Evolutionary conservation across 2,797 vertebrate genomes (phyloP), one percentile per base, ranked within the genome.

Genomic region (Hafferia zeledoni): DNA sequence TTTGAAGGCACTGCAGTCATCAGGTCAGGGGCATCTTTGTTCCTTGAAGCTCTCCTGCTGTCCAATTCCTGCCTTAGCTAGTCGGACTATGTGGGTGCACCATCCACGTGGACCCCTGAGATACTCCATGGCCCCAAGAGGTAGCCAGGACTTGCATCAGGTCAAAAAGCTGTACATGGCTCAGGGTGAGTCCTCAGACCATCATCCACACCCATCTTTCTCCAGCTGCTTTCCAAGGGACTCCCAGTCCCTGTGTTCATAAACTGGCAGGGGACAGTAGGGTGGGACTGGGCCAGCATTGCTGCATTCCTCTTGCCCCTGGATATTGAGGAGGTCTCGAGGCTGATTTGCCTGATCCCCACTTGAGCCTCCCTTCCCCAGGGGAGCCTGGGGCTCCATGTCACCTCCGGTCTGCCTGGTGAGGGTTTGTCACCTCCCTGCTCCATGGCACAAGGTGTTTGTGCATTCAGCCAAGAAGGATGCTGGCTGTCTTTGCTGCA

Each of bases 371-470:
- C 50, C 31, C 27, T 74, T 33, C 64, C 35, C 20, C 23, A 50
- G 13, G 7, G 31, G 3, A 3, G 5, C 57, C 59, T 11, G 50
- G 11, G 59, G 41, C 55, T 22, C 60, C 0, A 0, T 1, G 24
- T 55, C 30, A 4, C 13, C 77, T 41, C 60, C 1, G 0, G 5
- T 30, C 56, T 50, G 23, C 57, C 47, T 4, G 2, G 56, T 1
- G 0, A 19, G 50, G 12, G 7, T 56, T 87, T 57, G 59, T 56
- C 69, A 59, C 59, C 76, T 70, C 56, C 9, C 33, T 41, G 71
- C 59, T 65, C 46, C 8, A 0, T 6, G 78, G 81, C 75, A 50
- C 31, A 5, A 6, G 0, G 17, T 3, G 0, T 50, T 35, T 46
- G 64, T 46, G 83, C 83, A 6, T 24, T 72, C 75, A 19, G 33